Conservation (phyloP, 2,113 vertebrate genomes). For the Diphyllodes magnificus region DNA sequence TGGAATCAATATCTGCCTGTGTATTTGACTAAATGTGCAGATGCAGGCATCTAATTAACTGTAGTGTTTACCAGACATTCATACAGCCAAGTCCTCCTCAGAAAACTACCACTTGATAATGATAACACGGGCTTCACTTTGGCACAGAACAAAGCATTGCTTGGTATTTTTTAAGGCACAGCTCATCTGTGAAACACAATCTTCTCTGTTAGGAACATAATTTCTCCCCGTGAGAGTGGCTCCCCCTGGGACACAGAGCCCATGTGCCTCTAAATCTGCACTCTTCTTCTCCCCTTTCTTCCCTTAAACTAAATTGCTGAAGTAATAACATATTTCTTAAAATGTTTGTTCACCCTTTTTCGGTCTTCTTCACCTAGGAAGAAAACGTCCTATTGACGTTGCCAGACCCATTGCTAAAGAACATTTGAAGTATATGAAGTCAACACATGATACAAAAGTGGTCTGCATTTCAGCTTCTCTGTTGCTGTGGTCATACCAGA, state of each 20-base stretch:
- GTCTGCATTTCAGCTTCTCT: neutral
- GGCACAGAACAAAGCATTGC: neutral
- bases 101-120: neutral
- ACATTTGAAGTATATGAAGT: neutral
- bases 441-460: neutral
- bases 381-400: neutral
- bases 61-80: constrained; percentile 38
- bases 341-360: neutral
- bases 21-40: constrained; percentile 16
- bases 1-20: constrained; percentile 34
- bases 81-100: neutral
- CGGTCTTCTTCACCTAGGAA: neutral
- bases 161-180: neutral
- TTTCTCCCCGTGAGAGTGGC: neutral
- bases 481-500: neutral
- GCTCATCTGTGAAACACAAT: neutral
- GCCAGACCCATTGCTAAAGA: neutral
- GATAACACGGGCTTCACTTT: neutral
- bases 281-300: neutral
- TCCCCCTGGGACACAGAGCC: neutral
- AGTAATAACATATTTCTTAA: neutral
- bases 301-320: neutral
- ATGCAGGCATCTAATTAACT: constrained; percentile 41
- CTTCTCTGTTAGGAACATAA: neutral
- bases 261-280: neutral